These are phyloP conservation scores for Macrophya annulata DNA, from an alignment of 2,888 invertebrate genomes.

Conservation along the genomic window DNA sequence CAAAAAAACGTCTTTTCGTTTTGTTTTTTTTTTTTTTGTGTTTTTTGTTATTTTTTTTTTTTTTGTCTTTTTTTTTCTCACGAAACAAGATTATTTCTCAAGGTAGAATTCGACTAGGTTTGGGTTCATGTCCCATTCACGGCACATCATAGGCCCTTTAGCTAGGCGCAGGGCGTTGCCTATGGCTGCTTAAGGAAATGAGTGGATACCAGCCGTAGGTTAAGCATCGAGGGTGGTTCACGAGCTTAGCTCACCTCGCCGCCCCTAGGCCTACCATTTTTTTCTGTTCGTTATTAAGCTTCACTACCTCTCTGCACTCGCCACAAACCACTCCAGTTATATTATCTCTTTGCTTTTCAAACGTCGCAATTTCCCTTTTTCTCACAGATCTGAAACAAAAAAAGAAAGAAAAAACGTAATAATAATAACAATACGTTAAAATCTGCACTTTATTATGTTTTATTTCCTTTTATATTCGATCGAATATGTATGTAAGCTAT, in stretches of 20 bases:
- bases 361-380: background rate
- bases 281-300: slow-evolving; percentile 59
- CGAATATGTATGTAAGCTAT: too few relatives aligned
- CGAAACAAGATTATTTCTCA: slow-evolving; percentile 62
- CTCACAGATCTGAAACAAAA: slow-evolving; percentile 19
- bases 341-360: background rate
- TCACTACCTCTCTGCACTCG: slow-evolving; percentile 41
- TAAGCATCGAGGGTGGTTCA: slow-evolving; percentile 87
- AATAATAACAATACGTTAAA: too few relatives aligned
- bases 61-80: slow-evolving; percentile 41
- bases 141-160: slow-evolving; percentile 84
- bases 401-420: background rate
- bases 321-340: background rate
- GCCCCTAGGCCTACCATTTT: slow-evolving; percentile 69
- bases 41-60: slow-evolving; percentile 52
- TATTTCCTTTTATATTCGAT: too few relatives aligned
- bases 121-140: slow-evolving; percentile 89
- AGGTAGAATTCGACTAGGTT: slow-evolving; percentile 69
- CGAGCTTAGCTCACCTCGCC: slow-evolving; percentile 78
- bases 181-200: slow-evolving; percentile 97
- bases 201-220: slow-evolving; percentile 95
- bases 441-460: too few relatives aligned
- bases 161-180: slow-evolving; percentile 80
- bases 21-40: background rate
- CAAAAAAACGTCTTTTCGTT: slow-evolving; percentile 43